phyloP scores from a whole-genome alignment of 2,113 vertebrate species.

The Hyla sarda region DNA sequence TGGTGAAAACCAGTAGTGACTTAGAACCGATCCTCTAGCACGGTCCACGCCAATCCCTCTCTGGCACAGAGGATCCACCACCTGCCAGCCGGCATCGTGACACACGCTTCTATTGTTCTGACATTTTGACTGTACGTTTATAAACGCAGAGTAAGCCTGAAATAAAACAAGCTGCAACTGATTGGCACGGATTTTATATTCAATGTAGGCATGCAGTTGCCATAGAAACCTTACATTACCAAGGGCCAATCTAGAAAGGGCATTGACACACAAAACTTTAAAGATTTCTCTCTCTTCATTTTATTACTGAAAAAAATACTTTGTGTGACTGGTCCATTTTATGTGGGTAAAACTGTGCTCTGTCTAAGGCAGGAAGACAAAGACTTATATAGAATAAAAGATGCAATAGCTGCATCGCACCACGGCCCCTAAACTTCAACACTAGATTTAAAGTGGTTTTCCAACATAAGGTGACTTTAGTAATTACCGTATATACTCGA shows the following conservation, averaged over 20 bases:
- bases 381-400: too few species aligned
- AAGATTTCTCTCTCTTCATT: not conserved
- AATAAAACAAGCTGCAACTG: constrained; percentile 31
- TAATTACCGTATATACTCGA: too few species aligned
- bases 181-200: constrained; percentile 44
- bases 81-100: too few species aligned
- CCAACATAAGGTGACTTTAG: too few species aligned
- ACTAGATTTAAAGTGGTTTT: too few species aligned
- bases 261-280: not conserved
- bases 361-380: not conserved
- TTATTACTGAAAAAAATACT: not conserved
- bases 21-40: too few species aligned
- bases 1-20: too few species aligned
- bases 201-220: constrained; percentile 41
- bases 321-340: not conserved
- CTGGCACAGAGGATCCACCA: too few species aligned
- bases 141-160: constrained; percentile 30
- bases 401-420: too few species aligned
- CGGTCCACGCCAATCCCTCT: too few species aligned
- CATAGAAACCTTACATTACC: constrained; percentile 44
- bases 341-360: too few species aligned
- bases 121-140: constrained; percentile 45
- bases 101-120: constrained; percentile 27
- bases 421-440: too few species aligned
- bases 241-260: constrained; percentile 34